Evolutionary conservation across 2,113 vertebrate genomes (phyloP), one percentile per base, ranked within the genome.

Genomic region (Syrmaticus mikado): DNA sequence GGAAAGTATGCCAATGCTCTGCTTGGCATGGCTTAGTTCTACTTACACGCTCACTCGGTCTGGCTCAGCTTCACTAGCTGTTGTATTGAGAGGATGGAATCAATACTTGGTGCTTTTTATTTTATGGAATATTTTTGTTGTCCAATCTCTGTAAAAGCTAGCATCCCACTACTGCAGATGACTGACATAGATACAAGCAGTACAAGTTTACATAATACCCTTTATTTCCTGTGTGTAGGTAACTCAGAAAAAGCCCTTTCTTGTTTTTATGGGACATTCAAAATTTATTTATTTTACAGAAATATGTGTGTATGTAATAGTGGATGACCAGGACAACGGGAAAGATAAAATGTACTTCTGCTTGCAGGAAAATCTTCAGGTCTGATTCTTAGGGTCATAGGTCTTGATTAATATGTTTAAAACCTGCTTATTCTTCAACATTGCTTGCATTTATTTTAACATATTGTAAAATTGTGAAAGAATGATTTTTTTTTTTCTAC

Each of bases 321-420:
- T 25, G 20, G 12, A 15, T 58, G n/a, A 2, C 7, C 20, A 50
- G 30, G 18, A 68, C 6, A 85, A 58, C 70, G 18, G 61, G 20
- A 20, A 43, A 38, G 8, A 43, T 28, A 40, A 32, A 20, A 16
- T 10, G 14, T 66, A 36, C 52, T 74, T 17, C 70, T 81, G 5
- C 5, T 40, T 77, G 19, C 6, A 52, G 58, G 41, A 78, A 91
- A 36, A 60, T 32, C 25, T 13, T 21, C 28, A 72, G 22, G 13
- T 46, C 32, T 48, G 34, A 50, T 41, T 45, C 30, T 15, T 38
- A 20, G 53, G 16, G 52, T 72, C 20, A 27, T 16, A 40, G 9
- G 7, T 41, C 67, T 53, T 53, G 4, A 75, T 32, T 55, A 12
- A 50, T 50, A 50, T 0, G 0, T 64, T 77, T 14, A 15, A 46